Conservation (phyloP, 2,888 invertebrate genomes). For the Trichopria drosophilae region DNA sequence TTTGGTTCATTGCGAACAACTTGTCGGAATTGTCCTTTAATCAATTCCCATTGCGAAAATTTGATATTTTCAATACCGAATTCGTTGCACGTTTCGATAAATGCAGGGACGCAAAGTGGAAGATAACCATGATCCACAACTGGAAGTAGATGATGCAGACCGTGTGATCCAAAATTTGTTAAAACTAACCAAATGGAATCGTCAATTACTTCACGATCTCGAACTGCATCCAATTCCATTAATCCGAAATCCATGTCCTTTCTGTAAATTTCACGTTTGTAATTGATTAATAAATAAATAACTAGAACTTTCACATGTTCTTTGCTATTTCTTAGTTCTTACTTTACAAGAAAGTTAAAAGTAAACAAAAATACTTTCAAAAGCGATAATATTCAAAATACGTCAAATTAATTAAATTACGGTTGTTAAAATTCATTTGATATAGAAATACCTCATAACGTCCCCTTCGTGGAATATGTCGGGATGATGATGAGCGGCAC, state of each 20-base stretch:
- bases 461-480: conserved; percentile 80
- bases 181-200: conserved; percentile 69
- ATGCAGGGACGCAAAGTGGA: conserved; percentile 66
- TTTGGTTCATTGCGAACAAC: conserved; percentile 60
- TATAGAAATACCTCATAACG: conserved; percentile 61
- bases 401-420: conserved; percentile 2
- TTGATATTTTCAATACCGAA: conserved; percentile 60
- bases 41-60: conserved; percentile 63
- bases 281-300: neutral
- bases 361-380: neutral
- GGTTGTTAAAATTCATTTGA: neutral
- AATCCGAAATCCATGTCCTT: conserved; percentile 74
- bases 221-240: conserved; percentile 73
- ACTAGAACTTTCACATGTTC: neutral
- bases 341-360: neutral
- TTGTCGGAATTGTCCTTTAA: conserved; percentile 71
- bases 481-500: conserved; percentile 80
- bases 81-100: conserved; percentile 67
- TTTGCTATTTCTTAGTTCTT: neutral
- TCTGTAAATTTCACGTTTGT: conserved; percentile 54
- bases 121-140: conserved; percentile 77
- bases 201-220: conserved; percentile 71
- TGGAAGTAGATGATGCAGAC: conserved; percentile 79
- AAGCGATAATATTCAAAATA: neutral
- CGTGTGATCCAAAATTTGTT: conserved; percentile 77